Evolutionary conservation across 2,888 invertebrate genomes (phyloP), one percentile per base, ranked within the genome.

Genomic region (Coelinius sp.): DNA sequence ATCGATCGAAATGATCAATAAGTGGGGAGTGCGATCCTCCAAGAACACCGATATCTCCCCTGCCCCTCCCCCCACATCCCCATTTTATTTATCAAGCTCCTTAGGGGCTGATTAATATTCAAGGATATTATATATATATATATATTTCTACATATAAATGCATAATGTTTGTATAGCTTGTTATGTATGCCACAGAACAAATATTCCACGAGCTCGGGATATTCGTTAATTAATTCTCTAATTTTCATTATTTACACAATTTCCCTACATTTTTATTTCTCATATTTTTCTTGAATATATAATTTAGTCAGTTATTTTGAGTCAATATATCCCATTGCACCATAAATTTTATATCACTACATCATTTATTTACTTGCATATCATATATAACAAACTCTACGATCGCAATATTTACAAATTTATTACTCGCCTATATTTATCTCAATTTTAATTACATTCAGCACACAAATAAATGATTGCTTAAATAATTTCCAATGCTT

Each of bases 381-480:
- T 65, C 73, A 72, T 70, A 75, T 73, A 71, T 75, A 73, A 73
- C 75, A 75, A 76, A 73, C 73, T 75, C 70, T 76, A 73, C 72
- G 73, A 76, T 52, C 46, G 38, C 59, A 62, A 64, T 53, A 73
- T 67, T 25, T 62, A 46, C 65, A 38, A 67, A 67, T 41, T 68
- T 70, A 52, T 70, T 71, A 70, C 62, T 73, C n/a, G 67, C 17
- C 59, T 17, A 59, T 17, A 53, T 53, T 53, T 53, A 20, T 68
- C 72, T 80, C 77, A 76, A 78, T 80, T 78, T 82, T 80, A 46
- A 68, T 81, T 81, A 77, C 79, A 82, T 83, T 80, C 80, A 80
- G 82, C 84, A 82, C 81, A 83, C 78, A 79, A 79, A 81, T 70
- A 63, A 63, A 84, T 79, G 76, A 84, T 81, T 78, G 84, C 84